phyloP scores from a whole-genome alignment of 1,140 invertebrate species.

The Heliconius hermathena region DNA sequence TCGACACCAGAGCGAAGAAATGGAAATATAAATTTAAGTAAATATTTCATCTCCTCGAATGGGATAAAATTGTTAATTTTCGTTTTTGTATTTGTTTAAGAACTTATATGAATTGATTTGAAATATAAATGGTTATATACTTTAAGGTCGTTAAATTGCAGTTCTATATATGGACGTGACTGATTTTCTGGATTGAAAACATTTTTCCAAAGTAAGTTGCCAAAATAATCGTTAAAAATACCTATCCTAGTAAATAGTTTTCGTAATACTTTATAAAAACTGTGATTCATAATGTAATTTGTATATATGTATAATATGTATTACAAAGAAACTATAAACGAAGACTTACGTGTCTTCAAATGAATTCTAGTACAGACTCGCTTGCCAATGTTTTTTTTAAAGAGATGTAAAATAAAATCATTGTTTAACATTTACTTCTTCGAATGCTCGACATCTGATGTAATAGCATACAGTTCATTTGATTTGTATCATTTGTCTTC shows the following conservation, averaged over 20 bases:
- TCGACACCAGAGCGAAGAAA: too few species aligned
- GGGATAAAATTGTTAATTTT: not conserved
- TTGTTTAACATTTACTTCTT: not conserved
- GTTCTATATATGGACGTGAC: not conserved
- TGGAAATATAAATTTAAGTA: too few species aligned
- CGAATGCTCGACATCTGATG: not conserved
- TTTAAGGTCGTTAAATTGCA: not conserved
- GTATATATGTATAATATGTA: not conserved
- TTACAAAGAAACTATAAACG: not conserved
- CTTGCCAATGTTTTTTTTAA: conserved; percentile 9
- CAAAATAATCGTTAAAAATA: not conserved
- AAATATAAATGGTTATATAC: not conserved
- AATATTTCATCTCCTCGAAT: too few species aligned
- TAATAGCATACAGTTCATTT: not conserved
- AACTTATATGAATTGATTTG: not conserved
- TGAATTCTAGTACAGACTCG: conserved; percentile 14
- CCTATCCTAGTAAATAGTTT: not conserved
- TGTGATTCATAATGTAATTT: conserved; percentile 19
- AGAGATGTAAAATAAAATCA: not conserved
- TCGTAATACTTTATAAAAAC: not conserved
- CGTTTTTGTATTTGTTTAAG: not conserved
- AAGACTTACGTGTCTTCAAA: conserved; percentile 1
- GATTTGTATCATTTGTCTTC: not conserved
- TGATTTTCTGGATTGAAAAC: not conserved
- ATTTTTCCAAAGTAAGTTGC: too few species aligned